Evolutionary conservation across 2,113 vertebrate genomes (phyloP), one percentile per base, ranked within the genome.

Genomic region (Corythornis madagascariensis): DNA sequence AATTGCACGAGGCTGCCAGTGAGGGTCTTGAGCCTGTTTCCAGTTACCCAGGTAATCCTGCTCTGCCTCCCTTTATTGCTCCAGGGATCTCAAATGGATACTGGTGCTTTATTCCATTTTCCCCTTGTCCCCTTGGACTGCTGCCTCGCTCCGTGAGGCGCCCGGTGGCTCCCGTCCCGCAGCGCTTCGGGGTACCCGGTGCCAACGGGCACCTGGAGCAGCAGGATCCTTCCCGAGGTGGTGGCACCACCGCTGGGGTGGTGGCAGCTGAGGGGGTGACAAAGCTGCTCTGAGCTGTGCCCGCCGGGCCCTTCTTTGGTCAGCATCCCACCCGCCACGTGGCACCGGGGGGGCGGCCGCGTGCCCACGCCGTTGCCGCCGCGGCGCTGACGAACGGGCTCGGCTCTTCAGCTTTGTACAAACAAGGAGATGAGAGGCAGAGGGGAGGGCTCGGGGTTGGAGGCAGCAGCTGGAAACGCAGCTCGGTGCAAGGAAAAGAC

Each of bases 31-130:
- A 95, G 94, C 85, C 59, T 17, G 83, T 93, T 94, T 52, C 89
- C 94, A 92, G 94, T 70, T 94, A 74, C 89, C 89, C 92, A 72
- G 87, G 91, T 96, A 95, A 95, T 95, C 94, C 91, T 87, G 50
- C 21, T 21, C 96, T 40, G 71, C 88, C 73, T 96, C 88, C 45
- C 5, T 3, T 78, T 89, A 84, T 76, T 88, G 86, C 94, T 85
- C 92, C 89, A n/a, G 95, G 91, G 95, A 93, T 89, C 94, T 91
- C 84, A 6, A 66, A 78, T 53, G 89, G 84, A 89, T 92, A 22
- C 75, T 80, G 86, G 71, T 73, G 42, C 64, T 82, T 89, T 50
- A 21, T 95, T 80, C 56, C 45, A 7, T 74, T 88, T 90, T 87
- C 22, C 35, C 40, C 66, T 76, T 3, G 13, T 93, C 78, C 84